A percentile compares a stretch with the other conserved stretches of the same genome.
Conservation (phyloP, 1,140 invertebrate species). For the Diachasma alloeum region DNA sequence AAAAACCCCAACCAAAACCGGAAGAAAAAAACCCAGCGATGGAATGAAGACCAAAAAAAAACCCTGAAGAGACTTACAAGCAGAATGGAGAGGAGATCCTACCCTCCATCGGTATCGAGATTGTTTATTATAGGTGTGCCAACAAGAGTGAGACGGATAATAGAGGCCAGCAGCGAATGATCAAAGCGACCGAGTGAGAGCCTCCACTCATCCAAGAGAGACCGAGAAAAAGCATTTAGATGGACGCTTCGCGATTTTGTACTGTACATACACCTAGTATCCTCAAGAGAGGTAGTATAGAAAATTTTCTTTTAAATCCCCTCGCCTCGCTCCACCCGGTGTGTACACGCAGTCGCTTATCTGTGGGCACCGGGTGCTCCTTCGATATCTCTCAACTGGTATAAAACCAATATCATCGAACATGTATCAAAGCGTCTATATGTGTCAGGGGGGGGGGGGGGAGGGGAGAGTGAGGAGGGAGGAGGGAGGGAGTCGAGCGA, state of each 20-base stretch:
- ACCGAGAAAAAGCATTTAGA: not conserved
- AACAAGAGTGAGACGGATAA: constrained; percentile 8
- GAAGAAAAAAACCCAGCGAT: constrained; percentile 6
- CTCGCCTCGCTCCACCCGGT: not conserved
- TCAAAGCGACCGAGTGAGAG: not conserved
- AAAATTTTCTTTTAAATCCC: not conserved
- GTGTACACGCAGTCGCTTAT: not conserved
- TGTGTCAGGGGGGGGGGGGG: constrained; percentile 1
- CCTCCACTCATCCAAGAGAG: not conserved
- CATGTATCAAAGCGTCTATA: not conserved
- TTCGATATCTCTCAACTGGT: not conserved
- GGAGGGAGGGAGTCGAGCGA: constrained; percentile 10
- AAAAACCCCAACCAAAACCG: no score
- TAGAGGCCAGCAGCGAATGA: not conserved
- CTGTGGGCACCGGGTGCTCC: not conserved
- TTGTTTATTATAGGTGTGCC: constrained; percentile 40
- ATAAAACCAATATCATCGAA: constrained; percentile 5
- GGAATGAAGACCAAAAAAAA: constrained; percentile 7
- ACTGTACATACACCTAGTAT: constrained; percentile 2
- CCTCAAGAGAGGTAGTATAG: not conserved
- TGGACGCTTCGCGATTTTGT: not conserved
- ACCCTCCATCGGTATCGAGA: constrained; percentile 26
- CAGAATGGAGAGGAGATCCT: constrained; percentile 22
- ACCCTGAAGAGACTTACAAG: constrained; percentile 13
- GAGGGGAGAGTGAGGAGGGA: not conserved